Conservation (phyloP, 2,113 vertebrate genomes). For the Megalops atlanticus region DNA sequence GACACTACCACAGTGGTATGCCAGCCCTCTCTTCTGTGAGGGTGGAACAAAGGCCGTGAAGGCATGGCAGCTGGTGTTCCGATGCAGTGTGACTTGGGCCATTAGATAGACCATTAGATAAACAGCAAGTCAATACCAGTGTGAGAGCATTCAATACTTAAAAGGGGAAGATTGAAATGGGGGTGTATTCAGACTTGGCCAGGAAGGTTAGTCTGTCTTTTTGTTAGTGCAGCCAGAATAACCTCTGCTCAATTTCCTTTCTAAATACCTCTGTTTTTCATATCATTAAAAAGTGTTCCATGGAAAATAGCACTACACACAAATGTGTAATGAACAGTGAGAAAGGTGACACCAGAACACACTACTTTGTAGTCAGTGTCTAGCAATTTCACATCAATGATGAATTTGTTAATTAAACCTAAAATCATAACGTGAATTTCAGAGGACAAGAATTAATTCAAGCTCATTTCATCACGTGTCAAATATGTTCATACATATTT, state of each 20-base stretch:
- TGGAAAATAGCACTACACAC: neutral
- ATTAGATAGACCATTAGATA: neutral
- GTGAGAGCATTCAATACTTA: neutral
- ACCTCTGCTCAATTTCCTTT: neutral
- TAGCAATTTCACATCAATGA: neutral
- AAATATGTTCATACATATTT: neutral
- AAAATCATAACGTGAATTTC: neutral
- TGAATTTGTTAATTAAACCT: neutral
- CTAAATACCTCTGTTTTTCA: neutral
- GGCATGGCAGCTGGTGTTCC: neutral
- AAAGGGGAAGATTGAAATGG: neutral
- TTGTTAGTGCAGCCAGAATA: neutral
- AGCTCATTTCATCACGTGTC: neutral
- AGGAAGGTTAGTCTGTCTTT: neutral
- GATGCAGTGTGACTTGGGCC: neutral
- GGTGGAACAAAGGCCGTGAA: neutral
- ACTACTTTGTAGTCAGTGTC: neutral
- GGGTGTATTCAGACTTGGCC: neutral
- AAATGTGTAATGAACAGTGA: neutral
- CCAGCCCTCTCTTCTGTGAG: neutral
- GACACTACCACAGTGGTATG: neutral
- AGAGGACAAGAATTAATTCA: neutral
- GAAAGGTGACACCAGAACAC: neutral
- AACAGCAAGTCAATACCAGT: conserved; percentile 1
- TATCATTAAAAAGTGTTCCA: neutral